A percentile compares a stretch with the other conserved stretches of the same genome.
phyloP scores from a whole-genome alignment of 2,113 vertebrate species.

The Pelecanus crispus region DNA sequence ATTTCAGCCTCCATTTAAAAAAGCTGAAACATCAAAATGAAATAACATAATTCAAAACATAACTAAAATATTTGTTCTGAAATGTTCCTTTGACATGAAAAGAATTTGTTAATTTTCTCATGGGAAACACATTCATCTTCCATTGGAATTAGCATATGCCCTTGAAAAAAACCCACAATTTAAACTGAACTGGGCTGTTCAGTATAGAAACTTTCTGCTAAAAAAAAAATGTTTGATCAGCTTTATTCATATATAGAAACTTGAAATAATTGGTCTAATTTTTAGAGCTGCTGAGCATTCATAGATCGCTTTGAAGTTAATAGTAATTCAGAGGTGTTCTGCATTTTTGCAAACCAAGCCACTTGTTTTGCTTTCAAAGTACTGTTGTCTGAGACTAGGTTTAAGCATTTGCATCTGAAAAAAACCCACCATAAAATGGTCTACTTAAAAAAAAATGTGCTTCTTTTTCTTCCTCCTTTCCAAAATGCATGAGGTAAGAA shows the following conservation, averaged over 20 bases:
- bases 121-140: slow-evolving; percentile 4
- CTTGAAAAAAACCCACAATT: not conserved
- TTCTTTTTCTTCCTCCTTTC: not conserved
- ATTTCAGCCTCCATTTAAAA: not conserved
- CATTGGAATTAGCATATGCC: slow-evolving; percentile 4
- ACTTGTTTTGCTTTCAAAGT: not conserved
- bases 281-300: slow-evolving; percentile 6
- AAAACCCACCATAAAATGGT: not conserved
- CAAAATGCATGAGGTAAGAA: not conserved
- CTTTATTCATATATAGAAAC: slow-evolving; percentile 33
- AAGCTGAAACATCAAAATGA: slow-evolving; percentile 31
- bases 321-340: not conserved
- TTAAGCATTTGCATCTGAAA: not conserved
- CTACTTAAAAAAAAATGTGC: not conserved
- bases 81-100: slow-evolving; percentile 59
- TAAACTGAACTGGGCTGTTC: not conserved
- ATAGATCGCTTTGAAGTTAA: slow-evolving; percentile 30
- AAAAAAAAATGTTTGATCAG: slow-evolving; percentile 42
- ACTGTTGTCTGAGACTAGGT: not conserved
- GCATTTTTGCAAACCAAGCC: slow-evolving; percentile 26
- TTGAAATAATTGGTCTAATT: slow-evolving; percentile 46
- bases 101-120: slow-evolving; percentile 47
- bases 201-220: not conserved
- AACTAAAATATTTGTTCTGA: slow-evolving; percentile 62
- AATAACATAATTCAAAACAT: slow-evolving; percentile 60